Base-by-base conservation (phyloP, 2,797 vertebrate species). In the Hoplostethus mediterraneus region DNA sequence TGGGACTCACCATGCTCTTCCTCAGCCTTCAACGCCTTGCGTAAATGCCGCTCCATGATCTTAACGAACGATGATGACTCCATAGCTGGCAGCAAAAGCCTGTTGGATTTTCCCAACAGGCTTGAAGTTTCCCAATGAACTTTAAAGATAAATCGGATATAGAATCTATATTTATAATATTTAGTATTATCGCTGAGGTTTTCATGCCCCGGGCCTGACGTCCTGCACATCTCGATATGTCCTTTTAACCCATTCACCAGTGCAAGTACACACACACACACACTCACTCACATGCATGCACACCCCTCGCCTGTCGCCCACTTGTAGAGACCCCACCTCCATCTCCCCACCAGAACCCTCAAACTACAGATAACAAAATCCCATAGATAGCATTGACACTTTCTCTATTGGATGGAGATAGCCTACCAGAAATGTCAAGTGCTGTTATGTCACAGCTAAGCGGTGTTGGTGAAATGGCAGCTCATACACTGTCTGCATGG, bases 381-480 rank as follows among this genome's bases (percentile, higher is more conserved):
- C 79, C 31, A 52, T 77, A 85, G 92, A 93, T 93, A 90, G 63
- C 73, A 4, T 45, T 58, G 73, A 86, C 90, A 91, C 90, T 14
- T 77, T 71, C 80, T 71, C 75, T 72, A 77, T 77, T 70, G 64
- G 75, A 83, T 85, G 77, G 71, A 84, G 81, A 83, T 85, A 86
- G 88, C 81, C 89, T 80, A 53, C 67, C 75, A 85, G 59, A 90
- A 89, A 92, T 91, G 91, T 91, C 90, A 92, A 93, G 90, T 75
- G 77, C 77, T 31, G 60, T 81, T 73, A 68, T 76, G 82, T 88
- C 80, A 67, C 30, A 44, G 72, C 67, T 67, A 57, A 87, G 82
- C 59, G 77, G 87, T 81, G 84, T 74, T 62, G 57, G 81, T 76
- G 77, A 82, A 78, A 71, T 21, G 48, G 74, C 52, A 47, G 55